Evolutionary conservation across 1,140 invertebrate genomes (phyloP).

Genomic region (Drosophila kanapiae): DNA sequence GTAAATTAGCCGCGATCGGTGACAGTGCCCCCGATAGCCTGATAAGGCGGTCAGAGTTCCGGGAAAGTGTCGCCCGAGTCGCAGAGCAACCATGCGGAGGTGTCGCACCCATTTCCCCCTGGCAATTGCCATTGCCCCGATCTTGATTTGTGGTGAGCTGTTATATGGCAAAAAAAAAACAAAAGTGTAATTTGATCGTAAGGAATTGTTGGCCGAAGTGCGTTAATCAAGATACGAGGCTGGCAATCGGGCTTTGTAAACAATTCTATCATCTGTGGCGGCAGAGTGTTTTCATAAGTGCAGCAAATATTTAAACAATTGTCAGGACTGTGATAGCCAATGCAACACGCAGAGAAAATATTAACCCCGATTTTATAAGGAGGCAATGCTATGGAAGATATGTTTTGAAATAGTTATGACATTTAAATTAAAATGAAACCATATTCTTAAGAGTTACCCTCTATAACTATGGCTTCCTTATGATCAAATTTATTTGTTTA

Average conservation of each 20-base stretch:
- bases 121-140: slow-evolving; percentile 27
- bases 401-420: no score
- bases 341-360: not conserved
- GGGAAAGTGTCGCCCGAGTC: slow-evolving; percentile 21
- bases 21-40: slow-evolving; percentile 21
- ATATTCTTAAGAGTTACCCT: no score
- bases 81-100: slow-evolving; percentile 29
- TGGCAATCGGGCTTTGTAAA: slow-evolving; percentile 5
- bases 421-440: no score
- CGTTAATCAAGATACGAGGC: slow-evolving; percentile 28
- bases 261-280: slow-evolving; percentile 1
- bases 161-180: not conserved
- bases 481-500: no score
- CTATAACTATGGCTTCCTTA: no score
- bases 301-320: slow-evolving; percentile 32
- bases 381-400: not conserved
- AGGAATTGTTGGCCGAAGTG: slow-evolving; percentile 13
- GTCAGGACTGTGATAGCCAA: slow-evolving; percentile 18
- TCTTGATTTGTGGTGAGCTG: slow-evolving; percentile 61
- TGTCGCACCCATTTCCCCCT: slow-evolving; percentile 3
- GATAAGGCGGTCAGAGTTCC: slow-evolving; percentile 33
- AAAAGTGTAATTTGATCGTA: slow-evolving; percentile 12
- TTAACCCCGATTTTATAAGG: not conserved
- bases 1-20: slow-evolving; percentile 32
- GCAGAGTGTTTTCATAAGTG: slow-evolving; percentile 16